Base-by-base conservation (phyloP, 2,888 invertebrate genomes). In the Calliopum simillimum region DNA sequence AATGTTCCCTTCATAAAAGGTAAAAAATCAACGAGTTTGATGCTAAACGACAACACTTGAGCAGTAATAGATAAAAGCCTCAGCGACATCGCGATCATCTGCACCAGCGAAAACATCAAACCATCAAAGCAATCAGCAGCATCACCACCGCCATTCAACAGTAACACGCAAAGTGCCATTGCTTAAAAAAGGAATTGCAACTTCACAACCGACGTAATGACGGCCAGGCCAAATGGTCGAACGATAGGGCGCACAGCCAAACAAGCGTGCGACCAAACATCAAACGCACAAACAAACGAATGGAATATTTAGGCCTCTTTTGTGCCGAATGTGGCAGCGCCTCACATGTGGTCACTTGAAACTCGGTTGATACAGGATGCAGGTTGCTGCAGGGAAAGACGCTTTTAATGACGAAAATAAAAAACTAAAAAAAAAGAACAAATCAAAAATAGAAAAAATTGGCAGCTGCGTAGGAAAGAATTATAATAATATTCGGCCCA, bases 391-490 rank as follows among this genome's bases (percentile, higher is more conserved):
- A 70, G 69, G 59, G 56, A 66, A 70, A 59, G 70, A 43, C 23
- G 75, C 69, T 80, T 80, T 82, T 81, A 82, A 82, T 80, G 79
- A 80, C 76, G 75, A 72, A 78, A 79, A 80, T 77, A 73, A 74
- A 73, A 72, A 68, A 75, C 74, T 74, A 74, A 77, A 74, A 74
- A 61, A 66, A 70, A 61, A 59, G 16, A 65, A 64, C 47, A 71
- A n/a, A 67, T 68, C 14, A 59, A 56, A 62, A 63, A 51, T 62
- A 69, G 55, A 72, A 55, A 63, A 63, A 70, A 67, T 44, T 51
- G 51, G 64, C 58, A 66, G 3, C 51, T 69, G 68, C 55, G 70
- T 66, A 51, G 56, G 43, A 56, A 74, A 73, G 71, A 74, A 71
- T 70, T 70, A 70, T 69, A 62, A 65, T 71, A 71, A 74, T 74